phyloP scores from a whole-genome alignment of 2,888 invertebrate genomes.

The Diarsia brunnea region DNA sequence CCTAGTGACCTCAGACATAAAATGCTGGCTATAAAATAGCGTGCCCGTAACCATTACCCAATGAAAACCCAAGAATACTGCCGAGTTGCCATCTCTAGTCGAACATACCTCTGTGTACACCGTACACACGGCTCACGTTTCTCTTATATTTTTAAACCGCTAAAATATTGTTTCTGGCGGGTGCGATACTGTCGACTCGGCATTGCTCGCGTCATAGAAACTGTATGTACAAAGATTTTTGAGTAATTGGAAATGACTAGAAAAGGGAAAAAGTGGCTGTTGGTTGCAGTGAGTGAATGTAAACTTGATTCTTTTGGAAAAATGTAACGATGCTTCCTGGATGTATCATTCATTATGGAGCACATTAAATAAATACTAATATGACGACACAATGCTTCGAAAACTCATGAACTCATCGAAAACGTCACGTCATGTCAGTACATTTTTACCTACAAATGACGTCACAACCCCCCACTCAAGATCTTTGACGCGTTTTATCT shows the following conservation, averaged over 20 bases:
- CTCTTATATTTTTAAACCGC: constrained; percentile 85
- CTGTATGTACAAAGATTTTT: constrained; percentile 64
- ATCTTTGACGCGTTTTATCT: no score
- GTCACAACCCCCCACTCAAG: no score
- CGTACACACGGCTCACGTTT: constrained; percentile 71
- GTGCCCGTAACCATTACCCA: constrained; percentile 49
- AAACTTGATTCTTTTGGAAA: not conserved
- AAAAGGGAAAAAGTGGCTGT: not conserved
- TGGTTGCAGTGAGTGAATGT: not conserved
- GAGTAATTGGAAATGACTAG: constrained; percentile 64
- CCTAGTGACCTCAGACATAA: constrained; percentile 49
- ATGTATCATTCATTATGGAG: not conserved
- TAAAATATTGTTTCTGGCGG: constrained; percentile 88
- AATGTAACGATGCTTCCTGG: not conserved
- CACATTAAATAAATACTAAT: no score
- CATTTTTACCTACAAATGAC: no score
- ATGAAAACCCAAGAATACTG: constrained; percentile 55
- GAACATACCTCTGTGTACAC: constrained; percentile 56
- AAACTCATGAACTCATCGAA: no score
- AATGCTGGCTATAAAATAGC: constrained; percentile 45
- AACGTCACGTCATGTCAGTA: no score
- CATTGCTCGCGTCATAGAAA: constrained; percentile 68
- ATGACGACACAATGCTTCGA: no score
- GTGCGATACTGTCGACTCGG: constrained; percentile 83
- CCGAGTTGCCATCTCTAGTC: constrained; percentile 61